Percentiles rank a stretch among this genome's conserved stretches.
These are phyloP conservation scores for Ophion costatus DNA, from an alignment of 2,888 invertebrate genomes.

Conservation along the genomic window DNA sequence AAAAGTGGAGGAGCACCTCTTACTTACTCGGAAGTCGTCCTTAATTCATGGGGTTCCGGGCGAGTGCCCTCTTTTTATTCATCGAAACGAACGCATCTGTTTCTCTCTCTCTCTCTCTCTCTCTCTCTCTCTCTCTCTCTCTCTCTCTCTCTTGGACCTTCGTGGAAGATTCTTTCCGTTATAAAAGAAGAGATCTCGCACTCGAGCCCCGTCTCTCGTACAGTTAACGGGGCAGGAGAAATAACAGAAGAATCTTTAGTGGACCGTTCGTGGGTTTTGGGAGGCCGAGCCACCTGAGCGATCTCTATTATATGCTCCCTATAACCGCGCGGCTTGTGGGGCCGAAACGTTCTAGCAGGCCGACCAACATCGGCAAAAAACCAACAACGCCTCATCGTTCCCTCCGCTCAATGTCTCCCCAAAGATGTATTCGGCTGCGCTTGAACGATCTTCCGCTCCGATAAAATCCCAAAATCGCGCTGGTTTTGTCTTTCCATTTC, in stretches of 20 bases:
- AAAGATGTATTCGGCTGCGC: constrained; percentile 72
- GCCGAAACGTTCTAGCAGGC: constrained; percentile 41
- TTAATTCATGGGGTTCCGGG: constrained; percentile 73
- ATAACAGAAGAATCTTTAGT: constrained; percentile 40
- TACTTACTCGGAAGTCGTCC: constrained; percentile 75
- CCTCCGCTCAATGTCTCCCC: constrained; percentile 39
- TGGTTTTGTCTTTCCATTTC: background rate
- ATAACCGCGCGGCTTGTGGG: constrained; percentile 48
- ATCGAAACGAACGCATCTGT: constrained; percentile 41
- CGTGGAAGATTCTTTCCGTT: constrained; percentile 62
- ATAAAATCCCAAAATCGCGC: constrained; percentile 9
- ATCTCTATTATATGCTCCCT: constrained; percentile 66
- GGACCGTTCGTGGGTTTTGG: constrained; percentile 30
- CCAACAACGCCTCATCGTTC: constrained; percentile 54
- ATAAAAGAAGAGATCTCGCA: constrained; percentile 48
- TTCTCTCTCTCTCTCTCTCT: constrained; percentile 23
- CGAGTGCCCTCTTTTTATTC: constrained; percentile 69
- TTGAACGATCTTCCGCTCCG: constrained; percentile 9
- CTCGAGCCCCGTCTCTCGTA: constrained; percentile 6
- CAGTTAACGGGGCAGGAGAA: constrained; percentile 32
- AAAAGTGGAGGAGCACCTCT: constrained; percentile 34
- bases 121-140: constrained; percentile 37
- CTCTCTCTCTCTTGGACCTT: constrained; percentile 39
- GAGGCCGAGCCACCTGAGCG: constrained; percentile 57
- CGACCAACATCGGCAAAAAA: constrained; percentile 63